Evolutionary conservation across 2,797 vertebrate species (phyloP), one percentile per base, ranked within the genome.

Genomic region (Vireo griseus): DNA sequence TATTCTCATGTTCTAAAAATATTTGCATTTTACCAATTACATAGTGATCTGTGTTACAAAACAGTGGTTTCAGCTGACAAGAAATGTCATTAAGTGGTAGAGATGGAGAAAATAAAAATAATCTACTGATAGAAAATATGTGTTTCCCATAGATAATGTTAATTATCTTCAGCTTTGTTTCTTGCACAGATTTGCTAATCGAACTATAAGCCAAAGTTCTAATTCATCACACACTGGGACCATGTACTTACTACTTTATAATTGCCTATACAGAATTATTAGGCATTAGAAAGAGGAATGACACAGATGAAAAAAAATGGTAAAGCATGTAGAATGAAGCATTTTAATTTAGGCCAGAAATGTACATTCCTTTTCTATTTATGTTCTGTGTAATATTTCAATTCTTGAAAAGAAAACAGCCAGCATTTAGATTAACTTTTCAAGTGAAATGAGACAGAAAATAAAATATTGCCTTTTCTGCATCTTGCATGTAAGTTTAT

Each of bases 371-470:
- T 62, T 86, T 80, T 45, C n/a, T 44, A 58, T 55, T 84, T 63
- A 11, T 89, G n/a, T 82, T 72, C 66, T 44, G 3, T 45, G n/a
- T 35, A 75, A 62, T 52, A 59, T 82, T 89, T 59, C 47, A 57
- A 28, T 85, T 76, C 57, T 17, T 88, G 44, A 47, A 81, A 62
- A 71, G 51, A 65, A 86, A 51, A 67, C 31, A 33, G 22, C 16
- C 25, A 91, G 14, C 18, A 47, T 74, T 84, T 73, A 67, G 26
- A 35, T 90, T 57, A 78, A 50, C 44, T 33, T 65, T 62, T 57
- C 50, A 85, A 67, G 67, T 68, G 39, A 94, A 95, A 87, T 79
- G 67, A 82, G 51, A 90, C 24, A 86, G 47, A 90, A 90, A 95
- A 84, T 62, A 81, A 73, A 81, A 66, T 15, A 87, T 31, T 89